Evolutionary conservation across 2,888 invertebrate species (phyloP), one percentile per base, ranked within the genome.

Genomic region (Philopedon plagiatum): DNA sequence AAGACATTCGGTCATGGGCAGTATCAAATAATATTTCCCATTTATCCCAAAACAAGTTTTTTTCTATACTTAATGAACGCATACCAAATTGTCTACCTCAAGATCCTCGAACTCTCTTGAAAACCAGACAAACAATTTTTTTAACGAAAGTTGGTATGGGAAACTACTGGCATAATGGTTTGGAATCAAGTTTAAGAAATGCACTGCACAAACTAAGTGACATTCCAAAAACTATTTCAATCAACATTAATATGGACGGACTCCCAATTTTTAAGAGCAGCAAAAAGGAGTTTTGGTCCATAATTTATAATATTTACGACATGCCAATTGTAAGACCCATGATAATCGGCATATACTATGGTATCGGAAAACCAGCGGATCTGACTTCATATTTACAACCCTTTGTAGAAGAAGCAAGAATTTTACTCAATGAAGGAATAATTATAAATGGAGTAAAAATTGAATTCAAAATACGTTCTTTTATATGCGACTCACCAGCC

Each of bases 261-360:
- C n/a, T n/a, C n/a, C n/a, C 32, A 19, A 71, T 77, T 46, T 77
- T 75, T 64, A 70, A 65, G 34, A 71, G 76, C 62, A 62, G 65
- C 5, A 76, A 72, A 41, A 32, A 63, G 57, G 74, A 77, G 65
- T 76, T 78, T 67, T 78, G 77, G 75, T 75, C 77, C 32, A 76
- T 75, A 21, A 57, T 77, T 11, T 75, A 21, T 18, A 71, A 76
- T 46, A 63, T 76, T 44, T 62, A 46, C 37, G 51, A 75, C 9
- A 32, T 32, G 34, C 56, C 72, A 44, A 13, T 64, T 51, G 19
- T 71, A 67, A 63, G 54, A 58, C 76, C 69, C 15, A 72, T 70
- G 72, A 51, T 73, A 26, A 60, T 75, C 18, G 75, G 71, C 11
- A 75, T 75, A 34, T 75, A 74, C 46, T 71, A 65, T 58, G 74